A percentile compares a stretch with the other conserved stretches of the same genome.
These are phyloP conservation scores for Varroa destructor DNA, from an alignment of 1,140 invertebrate genomes.

Conservation along the genomic window DNA sequence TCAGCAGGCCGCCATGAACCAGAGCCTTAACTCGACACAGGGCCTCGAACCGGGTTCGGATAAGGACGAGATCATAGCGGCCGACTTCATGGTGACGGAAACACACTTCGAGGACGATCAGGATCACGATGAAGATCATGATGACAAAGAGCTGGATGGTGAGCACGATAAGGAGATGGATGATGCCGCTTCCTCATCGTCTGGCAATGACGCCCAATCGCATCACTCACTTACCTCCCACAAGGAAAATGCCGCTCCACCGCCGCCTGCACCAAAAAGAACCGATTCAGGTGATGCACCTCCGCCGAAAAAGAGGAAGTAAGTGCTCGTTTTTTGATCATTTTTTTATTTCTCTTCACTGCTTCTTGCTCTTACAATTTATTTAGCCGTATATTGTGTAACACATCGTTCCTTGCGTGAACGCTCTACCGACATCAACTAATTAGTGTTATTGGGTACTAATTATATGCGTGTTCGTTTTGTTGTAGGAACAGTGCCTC, in stretches of 20 bases:
- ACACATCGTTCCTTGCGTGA: too few species aligned
- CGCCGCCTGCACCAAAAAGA: neutral
- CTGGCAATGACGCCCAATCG: conserved; percentile 15
- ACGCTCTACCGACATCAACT: too few species aligned
- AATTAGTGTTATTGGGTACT: too few species aligned
- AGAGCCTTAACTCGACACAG: conserved; percentile 20
- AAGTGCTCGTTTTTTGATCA: conserved; percentile 1
- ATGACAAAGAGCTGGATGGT: neutral
- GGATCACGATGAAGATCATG: conserved; percentile 11
- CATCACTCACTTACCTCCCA: conserved; percentile 16
- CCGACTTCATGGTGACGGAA: conserved; percentile 25
- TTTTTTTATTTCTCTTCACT: neutral
- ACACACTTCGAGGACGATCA: conserved; percentile 27
- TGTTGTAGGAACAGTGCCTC: conserved; percentile 12
- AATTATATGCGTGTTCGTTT: neutral
- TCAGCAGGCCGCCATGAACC: conserved; percentile 9
- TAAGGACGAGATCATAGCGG: conserved; percentile 27
- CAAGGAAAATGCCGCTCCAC: conserved; percentile 5
- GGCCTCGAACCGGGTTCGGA: conserved; percentile 15
- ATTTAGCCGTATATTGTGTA: neutral
- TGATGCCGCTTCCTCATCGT: conserved; percentile 24
- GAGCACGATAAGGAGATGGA: neutral
- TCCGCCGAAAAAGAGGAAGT: conserved; percentile 15
- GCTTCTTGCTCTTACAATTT: neutral
- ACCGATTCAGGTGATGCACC: neutral